Percentiles rank a stretch among this genome's conserved stretches.
These are phyloP conservation scores for Brachionus calyciflorus DNA, from an alignment of 1,140 invertebrate species.

Conservation along the genomic window DNA sequence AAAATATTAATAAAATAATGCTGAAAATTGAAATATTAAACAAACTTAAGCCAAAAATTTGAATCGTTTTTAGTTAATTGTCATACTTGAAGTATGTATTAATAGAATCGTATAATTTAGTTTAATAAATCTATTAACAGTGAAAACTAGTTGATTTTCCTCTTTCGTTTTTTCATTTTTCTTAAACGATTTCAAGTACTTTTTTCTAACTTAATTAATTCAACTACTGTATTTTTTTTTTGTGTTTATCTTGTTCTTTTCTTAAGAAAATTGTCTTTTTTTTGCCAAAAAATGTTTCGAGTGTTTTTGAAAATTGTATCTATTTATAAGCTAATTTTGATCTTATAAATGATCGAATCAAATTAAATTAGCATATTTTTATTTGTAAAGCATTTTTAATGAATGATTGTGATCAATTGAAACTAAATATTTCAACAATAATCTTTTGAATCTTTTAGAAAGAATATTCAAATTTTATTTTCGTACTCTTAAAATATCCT, in stretches of 20 bases:
- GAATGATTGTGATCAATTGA: no score
- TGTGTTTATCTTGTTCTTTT: no score
- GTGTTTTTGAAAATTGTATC: constrained; percentile 20
- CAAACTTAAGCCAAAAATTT: constrained; percentile 16
- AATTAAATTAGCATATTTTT: constrained; percentile 19
- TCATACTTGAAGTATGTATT: constrained; percentile 31
- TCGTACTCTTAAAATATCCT: no score
- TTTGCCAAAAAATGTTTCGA: neutral
- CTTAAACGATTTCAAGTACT: no score
- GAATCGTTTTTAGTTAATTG: constrained; percentile 36
- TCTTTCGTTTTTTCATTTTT: no score
- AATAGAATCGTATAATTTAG: no score
- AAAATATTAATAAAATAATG: neutral
- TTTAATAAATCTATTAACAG: no score
- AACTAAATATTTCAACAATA: constrained; percentile 24
- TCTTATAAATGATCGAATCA: constrained; percentile 34
- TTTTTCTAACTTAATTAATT: constrained; percentile 8
- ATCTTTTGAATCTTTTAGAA: no score
- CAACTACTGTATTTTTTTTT: neutral
- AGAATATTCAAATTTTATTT: no score
- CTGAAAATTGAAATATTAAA: constrained; percentile 27
- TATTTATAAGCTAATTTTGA: constrained; percentile 42
- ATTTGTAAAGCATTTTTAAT: neutral
- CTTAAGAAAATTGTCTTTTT: no score
- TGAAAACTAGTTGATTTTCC: no score